phyloP scores from a whole-genome alignment of 2,888 invertebrate genomes.

The Parnassius smintheus region DNA sequence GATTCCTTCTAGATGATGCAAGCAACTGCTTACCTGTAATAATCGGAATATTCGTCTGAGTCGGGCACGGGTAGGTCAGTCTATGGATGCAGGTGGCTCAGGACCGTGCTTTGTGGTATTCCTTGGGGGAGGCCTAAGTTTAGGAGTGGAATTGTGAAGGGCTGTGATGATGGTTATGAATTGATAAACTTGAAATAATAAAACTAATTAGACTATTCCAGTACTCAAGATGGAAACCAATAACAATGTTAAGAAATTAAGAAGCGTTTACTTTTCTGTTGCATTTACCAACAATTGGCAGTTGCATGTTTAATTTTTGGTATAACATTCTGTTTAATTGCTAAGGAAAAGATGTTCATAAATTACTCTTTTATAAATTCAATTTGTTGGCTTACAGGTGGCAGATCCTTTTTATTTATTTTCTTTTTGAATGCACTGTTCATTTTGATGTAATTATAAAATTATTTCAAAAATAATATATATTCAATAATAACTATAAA shows the following conservation, averaged over 20 bases:
- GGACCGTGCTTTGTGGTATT: no score
- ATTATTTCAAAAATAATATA: neutral
- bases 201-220: neutral
- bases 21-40: neutral
- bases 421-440: conserved; percentile 15
- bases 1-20: neutral
- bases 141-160: no score
- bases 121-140: no score
- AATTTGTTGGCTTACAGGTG: conserved; percentile 1
- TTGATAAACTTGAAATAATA: neutral
- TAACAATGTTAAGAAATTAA: neutral
- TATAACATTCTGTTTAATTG: no score
- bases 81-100: no score
- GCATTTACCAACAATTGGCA: neutral
- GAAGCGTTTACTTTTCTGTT: neutral
- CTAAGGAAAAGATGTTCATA: no score
- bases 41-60: neutral
- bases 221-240: neutral
- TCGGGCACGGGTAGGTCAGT: neutral
- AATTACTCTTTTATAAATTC: no score
- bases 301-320: neutral
- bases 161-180: neutral
- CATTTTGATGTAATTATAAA: neutral
- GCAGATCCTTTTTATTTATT: conserved; percentile 5
- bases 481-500: neutral